Base-by-base conservation (phyloP, 64 coral and sea anemone genomes). In the Dendronephthya gigantea region DNA sequence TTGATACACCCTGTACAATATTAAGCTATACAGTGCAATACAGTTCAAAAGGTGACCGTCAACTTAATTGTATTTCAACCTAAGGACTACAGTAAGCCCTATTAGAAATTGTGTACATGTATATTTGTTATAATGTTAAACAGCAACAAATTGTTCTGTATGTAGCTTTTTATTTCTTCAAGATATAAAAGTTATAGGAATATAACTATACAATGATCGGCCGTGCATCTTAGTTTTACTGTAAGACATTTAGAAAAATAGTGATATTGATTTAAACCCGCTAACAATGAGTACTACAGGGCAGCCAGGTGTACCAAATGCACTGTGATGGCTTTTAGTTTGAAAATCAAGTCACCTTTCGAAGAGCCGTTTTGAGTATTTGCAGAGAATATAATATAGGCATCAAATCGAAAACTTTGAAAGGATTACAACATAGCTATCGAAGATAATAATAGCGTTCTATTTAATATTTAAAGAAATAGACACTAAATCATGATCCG, bases 121-220 rank as follows among this genome's bases (percentile, higher is more conserved):
- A 58, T 58, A n/a, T 58, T 58, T 58, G 51, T 58, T 58, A 58
- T 58, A 58, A 58, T 58, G 14, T 58, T 58, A 58, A 58, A 58
- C 51, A 58, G 51, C 51, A 58, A 58, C 51, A 58, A 58, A 58
- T 58, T 58, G 51, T 58, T 58, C 51, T 58, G 51, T 58, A 58
- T 58, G 22, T 58, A 17, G 6, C 14, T 58, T n/a, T 58, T 58
- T 16, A 58, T 58, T 58, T 58, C 23, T 58, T 58, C 14, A 58
- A 58, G 51, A 58, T 58, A 19, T 58, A 58, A 58, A 58, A 58
- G 22, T 58, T 58, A 58, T 58, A 58, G 51, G 51, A 50, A 7
- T 50, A 58, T 58, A 6, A 58, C 1, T 58, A 58, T 58, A 58
- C 51, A 58, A 58, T 58, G 51, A 58, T 58, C 51, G 51, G 14